Base-by-base conservation (phyloP, 2,888 invertebrate genomes). In the Melanostoma scalare region DNA sequence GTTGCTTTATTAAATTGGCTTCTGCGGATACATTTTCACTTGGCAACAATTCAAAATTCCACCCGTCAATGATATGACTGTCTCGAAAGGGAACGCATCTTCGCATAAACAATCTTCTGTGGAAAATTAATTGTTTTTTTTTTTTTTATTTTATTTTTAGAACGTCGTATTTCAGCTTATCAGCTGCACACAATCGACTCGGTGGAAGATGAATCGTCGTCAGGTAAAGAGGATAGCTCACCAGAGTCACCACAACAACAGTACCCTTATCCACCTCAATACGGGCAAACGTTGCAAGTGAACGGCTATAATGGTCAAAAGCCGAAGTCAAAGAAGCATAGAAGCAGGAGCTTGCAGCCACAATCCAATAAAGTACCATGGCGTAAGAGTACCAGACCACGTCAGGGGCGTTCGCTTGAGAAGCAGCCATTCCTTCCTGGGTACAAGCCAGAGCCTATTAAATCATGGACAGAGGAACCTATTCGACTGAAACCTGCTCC, bases 381-480 rank as follows among this genome's bases (percentile, higher is more conserved):
- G 91, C 88, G 91, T 42, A 91, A 91, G 77, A 87, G 90, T 2
- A 89, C 89, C 8, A 89, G 89, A 52, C 89, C 90, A 3, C 86
- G 89, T 63, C 90, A 90, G 89, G 91, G 90, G 88, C 86, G 91
- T 88, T 88, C 94, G 88, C 68, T 93, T 89, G 94, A 92, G 46
- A 90, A 90, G 72, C 89, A 88, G 73, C 89, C 90, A 31, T 90
- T 91, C 87, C 85, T 89, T 35, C 91, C 91, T 0, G 91, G 91
- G 3, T 91, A 88, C 48, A 91, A 91, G 65, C 89, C 90, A 2
- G 90, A 89, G 63, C 90, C 91, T 52, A 88, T 91, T 58, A 91
- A 93, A 87, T 93, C 94, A 6, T 94, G 94, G 94, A 95, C 94
- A 3, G 93, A 95, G 87, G 94, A 95, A 90, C 92, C 93, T 85